Evolutionary conservation across 2,113 vertebrate species (phyloP), one percentile per base, ranked within the genome.

Genomic region (Leuciscus idus): DNA sequence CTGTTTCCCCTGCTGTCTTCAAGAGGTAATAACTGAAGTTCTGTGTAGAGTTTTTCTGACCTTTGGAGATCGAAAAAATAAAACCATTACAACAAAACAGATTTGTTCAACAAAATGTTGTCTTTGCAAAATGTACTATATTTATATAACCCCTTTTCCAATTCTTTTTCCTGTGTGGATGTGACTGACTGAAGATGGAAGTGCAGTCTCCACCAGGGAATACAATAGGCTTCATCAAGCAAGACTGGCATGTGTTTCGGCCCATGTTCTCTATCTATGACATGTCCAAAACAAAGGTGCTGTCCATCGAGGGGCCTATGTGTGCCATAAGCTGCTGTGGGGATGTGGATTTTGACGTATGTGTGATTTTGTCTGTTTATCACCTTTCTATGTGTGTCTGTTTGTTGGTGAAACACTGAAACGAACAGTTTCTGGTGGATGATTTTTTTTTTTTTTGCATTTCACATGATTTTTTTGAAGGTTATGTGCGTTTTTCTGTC

Each of bases 281-380:
- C 0, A 92, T 92, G 0, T 90, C 92, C 15, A 91, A 92, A 39
- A 89, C 94, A 57, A 92, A 93, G 0, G 55, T 95, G 9, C 79
- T 96, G 17, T 90, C 92, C 2, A 87, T 96, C 8, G 84, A 92
- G 66, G 95, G 95, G 1, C 95, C 95, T 46, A 92, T 93, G 84
- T 93, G 92, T 33, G 90, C 91, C 15, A 92, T 93, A 82, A 91
- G 92, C 81, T 96, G 95, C 62, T 93, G 94, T 23, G 91, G 92
- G 6, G 95, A 95, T 43, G 94, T 95, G 81, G 94, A 93, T 85
- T 96, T 95, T 80, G 92, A 95, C 92, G 95, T 95, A 89, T 59
- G 43, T 84, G 23, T 57, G 50, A 26, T 36, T 70, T 30, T 57
- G 61, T 17, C 36, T 7, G 4, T 43, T 43, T 61, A 28, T 19